Base-by-base conservation (phyloP, 2,797 vertebrate species). In the Gambelia wislizenii region DNA sequence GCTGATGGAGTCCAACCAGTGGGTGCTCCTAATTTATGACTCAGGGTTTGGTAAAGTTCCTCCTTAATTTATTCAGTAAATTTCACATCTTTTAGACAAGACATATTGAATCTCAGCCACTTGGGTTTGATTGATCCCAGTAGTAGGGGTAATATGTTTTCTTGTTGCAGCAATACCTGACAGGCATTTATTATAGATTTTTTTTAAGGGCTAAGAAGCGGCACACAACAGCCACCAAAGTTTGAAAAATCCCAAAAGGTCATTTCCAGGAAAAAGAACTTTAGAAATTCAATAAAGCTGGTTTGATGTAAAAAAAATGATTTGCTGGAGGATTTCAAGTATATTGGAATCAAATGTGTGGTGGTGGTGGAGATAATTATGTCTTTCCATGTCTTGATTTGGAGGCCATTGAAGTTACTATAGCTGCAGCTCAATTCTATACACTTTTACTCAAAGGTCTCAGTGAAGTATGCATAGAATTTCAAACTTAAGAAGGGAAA, bases 181-280 rank as follows among this genome's bases (percentile, higher is more conserved):
- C 94, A 96, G 93, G 88, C 86, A 67, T 95, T 96, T 96, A 95
- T 93, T 95, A 96, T 89, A 76, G 86, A 96, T 94, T 96, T 96
- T 49, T 87, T 89, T 94, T 90, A 96, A 94, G 95, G 89, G 82
- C 92, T 90, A 91, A 87, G 49, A 42, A 87, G 16, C 84, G 84
- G 88, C 49, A 85, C 25, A 87, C 25, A 94, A 91, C 5, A 91
- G 89, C 77, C 93, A 91, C 80, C 78, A 86, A 95, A 90, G 44
- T 90, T 88, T 89, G 6, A 86, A 87, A 94, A 95, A 94, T 92
- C 88, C 76, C 91, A 92, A 92, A 95, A 96, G 93, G 94, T 91
- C 90, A 89, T 86, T 91, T 88, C 44, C 83, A 91, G 75, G 42
- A 86, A 94, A 67, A 87, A 93, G 74, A 67, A 87, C 47, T 91